Evolutionary conservation across 2,113 vertebrate genomes (phyloP).

Genomic region (Dryoscopus gambensis): DNA sequence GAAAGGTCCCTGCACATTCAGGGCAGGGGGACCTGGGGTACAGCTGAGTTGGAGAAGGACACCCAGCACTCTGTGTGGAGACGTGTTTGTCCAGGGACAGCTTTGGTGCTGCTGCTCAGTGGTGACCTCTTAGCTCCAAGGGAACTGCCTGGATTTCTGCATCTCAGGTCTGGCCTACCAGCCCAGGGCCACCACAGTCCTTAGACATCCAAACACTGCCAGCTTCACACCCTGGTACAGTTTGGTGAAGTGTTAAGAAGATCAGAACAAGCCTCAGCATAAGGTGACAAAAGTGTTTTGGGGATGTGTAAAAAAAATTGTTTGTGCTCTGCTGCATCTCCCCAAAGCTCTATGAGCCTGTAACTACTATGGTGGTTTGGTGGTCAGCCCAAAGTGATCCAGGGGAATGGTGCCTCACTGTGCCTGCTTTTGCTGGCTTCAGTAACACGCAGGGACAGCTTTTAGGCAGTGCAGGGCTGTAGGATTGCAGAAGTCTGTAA

Average conservation of each 20-base stretch:
- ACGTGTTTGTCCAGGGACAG: not conserved
- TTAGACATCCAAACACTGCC: not conserved
- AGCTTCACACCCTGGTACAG: not conserved
- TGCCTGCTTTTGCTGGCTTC: not conserved
- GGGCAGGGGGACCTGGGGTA: not conserved
- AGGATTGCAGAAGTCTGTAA: not conserved
- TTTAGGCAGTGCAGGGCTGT: not conserved
- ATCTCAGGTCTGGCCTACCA: not conserved
- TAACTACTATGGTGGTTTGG: not conserved
- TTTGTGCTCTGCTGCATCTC: not conserved
- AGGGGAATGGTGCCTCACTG: not conserved
- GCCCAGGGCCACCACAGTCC: not conserved
- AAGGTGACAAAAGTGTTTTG: not conserved
- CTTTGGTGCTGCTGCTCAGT: not conserved
- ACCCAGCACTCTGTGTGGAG: not conserved
- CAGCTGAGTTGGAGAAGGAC: not conserved
- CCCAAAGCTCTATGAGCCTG: not conserved
- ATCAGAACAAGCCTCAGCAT: not conserved
- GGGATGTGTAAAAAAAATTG: not conserved
- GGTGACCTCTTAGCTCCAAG: not conserved
- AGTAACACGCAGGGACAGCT: not conserved
- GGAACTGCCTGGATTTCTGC: not conserved
- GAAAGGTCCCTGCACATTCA: not conserved
- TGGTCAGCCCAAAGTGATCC: not conserved
- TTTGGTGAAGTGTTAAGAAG: not conserved